Base-by-base conservation (phyloP, 92 coral and sea anemone genomes). In the Epizoanthus ramosus region DNA sequence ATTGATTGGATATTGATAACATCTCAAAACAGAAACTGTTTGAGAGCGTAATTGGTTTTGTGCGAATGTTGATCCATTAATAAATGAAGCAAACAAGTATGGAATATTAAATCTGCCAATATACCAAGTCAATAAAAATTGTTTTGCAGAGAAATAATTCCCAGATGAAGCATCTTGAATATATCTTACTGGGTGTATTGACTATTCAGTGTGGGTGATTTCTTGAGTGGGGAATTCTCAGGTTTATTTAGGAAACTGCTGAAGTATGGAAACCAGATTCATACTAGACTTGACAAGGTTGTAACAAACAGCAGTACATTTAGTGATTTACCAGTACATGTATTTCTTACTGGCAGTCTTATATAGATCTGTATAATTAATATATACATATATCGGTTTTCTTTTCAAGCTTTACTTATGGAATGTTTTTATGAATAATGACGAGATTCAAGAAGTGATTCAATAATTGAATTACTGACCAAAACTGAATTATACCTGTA, bases 1-100 rank as follows among this genome's bases (percentile, higher is more conserved):
- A 65, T 24, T 43, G 61, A 77, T 77, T 63, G 65, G 82, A 77
- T 22, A 41, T 76, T 76, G 69, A 76, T 76, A 59, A 63, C 57
- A 77, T 59, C 57, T 63, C 39, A 37, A 37, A 35, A 52, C 59
- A 41, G 54, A 77, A 60, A 18, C 6, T 77, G 72, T 77, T 61
- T 60, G 53, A 61, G 71, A 21, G 16, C 37, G 37, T 77, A 59
- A 76, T 59, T 76, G 53, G 69, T 19, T 75, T 76, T 76, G 70
- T 6, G 59, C 39, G 82, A 77, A 77, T 59, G 69, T 57, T 77
- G 68, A 63, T 24, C 18, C 66, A 23, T 74, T 7, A 24, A 50
- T 76, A 22, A 23, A 50, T 16, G 65, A 74, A 18, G 57, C 7
- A 54, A 73, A 10, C 4, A 59, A 57, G 24, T 57, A 24, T 28